These are phyloP conservation scores for Protophormia terraenovae DNA, from an alignment of 2,888 invertebrate genomes.

Conservation along the genomic window DNA sequence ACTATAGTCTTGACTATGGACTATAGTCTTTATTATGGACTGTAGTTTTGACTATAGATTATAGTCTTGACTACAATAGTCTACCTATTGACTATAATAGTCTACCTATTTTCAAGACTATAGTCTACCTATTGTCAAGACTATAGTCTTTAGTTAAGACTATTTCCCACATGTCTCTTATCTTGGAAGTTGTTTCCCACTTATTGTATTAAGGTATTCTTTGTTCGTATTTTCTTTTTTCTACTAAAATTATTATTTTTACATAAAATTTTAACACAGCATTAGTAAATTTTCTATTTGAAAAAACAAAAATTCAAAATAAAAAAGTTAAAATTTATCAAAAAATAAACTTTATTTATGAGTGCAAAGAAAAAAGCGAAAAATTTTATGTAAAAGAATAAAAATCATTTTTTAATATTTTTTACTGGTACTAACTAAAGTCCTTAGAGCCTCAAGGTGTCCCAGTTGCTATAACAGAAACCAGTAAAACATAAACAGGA, in stretches of 20 bases:
- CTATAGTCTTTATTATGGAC: no score
- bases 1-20: no score
- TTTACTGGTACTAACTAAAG: background rate
- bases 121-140: no score
- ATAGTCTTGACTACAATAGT: no score
- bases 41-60: no score
- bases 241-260: background rate
- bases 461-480: slow-evolving; percentile 27
- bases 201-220: no score
- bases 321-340: background rate
- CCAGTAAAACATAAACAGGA: background rate
- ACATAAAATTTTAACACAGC: background rate
- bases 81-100: no score
- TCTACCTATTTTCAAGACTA: no score
- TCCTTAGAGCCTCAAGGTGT: slow-evolving; percentile 16
- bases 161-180: no score
- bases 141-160: no score
- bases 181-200: no score
- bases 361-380: background rate
- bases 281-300: background rate
- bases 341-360: slow-evolving; percentile 7
- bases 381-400: background rate
- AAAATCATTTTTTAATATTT: background rate
- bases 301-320: background rate
- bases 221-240: background rate